These are phyloP conservation scores for Autographa pulchrina DNA, from an alignment of 2,888 invertebrate species.

Conservation along the genomic window DNA sequence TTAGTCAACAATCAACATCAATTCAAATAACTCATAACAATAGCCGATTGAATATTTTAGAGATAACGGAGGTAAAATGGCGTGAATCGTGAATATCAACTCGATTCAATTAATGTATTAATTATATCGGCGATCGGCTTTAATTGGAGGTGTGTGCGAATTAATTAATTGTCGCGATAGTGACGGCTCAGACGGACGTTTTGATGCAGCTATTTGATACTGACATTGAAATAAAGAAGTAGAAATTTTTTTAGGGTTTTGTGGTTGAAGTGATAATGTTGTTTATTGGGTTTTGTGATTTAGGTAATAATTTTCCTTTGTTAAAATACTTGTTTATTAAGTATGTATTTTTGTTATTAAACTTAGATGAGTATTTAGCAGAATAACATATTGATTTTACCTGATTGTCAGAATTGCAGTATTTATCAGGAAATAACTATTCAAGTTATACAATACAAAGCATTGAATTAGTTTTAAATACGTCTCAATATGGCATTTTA, in stretches of 20 bases:
- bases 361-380: too few relatives aligned
- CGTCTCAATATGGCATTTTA: too few relatives aligned
- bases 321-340: too few relatives aligned
- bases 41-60: conserved; percentile 22
- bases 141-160: conserved; percentile 50
- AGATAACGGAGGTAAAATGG: conserved; percentile 24
- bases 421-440: too few relatives aligned
- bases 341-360: too few relatives aligned
- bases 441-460: too few relatives aligned
- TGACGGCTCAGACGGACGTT: conserved; percentile 18
- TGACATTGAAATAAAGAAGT: not conserved
- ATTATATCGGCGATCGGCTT: conserved; percentile 41
- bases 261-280: not conserved
- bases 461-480: too few relatives aligned
- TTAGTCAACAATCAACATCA: not conserved
- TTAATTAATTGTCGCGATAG: conserved; percentile 51
- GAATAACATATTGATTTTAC: too few relatives aligned
- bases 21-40: conserved; percentile 26
- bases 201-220: not conserved
- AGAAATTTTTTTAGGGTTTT: not conserved
- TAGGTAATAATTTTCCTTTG: too few relatives aligned
- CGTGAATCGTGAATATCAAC: conserved; percentile 34
- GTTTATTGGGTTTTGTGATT: too few relatives aligned
- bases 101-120: conserved; percentile 50
- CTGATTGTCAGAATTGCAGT: too few relatives aligned